These are phyloP conservation scores for Furcula furcula DNA, from an alignment of 2,888 invertebrate genomes.

Conservation along the genomic window DNA sequence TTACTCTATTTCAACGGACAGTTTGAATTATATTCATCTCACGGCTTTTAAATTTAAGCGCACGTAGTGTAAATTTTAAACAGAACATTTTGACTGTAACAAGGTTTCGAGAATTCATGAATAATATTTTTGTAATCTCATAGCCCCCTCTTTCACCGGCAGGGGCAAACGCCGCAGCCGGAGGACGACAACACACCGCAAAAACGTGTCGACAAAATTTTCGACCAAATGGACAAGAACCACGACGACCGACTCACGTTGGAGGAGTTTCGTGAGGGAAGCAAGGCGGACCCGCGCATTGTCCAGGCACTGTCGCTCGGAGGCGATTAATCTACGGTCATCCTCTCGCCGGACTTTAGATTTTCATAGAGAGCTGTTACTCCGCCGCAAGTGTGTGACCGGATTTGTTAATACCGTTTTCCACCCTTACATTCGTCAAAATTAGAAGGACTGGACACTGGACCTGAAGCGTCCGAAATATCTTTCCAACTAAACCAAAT, in stretches of 20 bases:
- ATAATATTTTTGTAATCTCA: too few species aligned
- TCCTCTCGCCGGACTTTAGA: slow-evolving; percentile 78
- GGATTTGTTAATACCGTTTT: not conserved
- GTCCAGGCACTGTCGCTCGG: slow-evolving; percentile 96
- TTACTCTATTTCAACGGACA: too few species aligned
- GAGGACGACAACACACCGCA: slow-evolving; percentile 96
- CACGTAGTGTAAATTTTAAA: too few species aligned
- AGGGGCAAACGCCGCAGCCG: slow-evolving; percentile 94
- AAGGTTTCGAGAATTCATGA: too few species aligned
- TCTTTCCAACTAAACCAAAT: too few species aligned
- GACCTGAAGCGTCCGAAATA: too few species aligned
- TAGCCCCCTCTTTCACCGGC: too few species aligned
- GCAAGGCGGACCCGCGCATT: slow-evolving; percentile 98
- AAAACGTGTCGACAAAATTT: slow-evolving; percentile 98
- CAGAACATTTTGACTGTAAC: too few species aligned
- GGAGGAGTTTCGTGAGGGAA: slow-evolving; percentile 98
- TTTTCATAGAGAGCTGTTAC: slow-evolving; percentile 54
- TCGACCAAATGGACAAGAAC: slow-evolving; percentile 99
- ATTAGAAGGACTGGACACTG: too few species aligned
- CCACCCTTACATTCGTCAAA: too few species aligned
- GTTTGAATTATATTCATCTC: too few species aligned
- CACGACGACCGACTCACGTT: slow-evolving; percentile 97
- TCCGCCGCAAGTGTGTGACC: slow-evolving; percentile 38
- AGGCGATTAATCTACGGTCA: slow-evolving; percentile 84
- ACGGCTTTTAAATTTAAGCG: too few species aligned